Evolutionary conservation across 1,140 invertebrate genomes (phyloP).

Genomic region (Aphaenogaster ashmeadi): DNA sequence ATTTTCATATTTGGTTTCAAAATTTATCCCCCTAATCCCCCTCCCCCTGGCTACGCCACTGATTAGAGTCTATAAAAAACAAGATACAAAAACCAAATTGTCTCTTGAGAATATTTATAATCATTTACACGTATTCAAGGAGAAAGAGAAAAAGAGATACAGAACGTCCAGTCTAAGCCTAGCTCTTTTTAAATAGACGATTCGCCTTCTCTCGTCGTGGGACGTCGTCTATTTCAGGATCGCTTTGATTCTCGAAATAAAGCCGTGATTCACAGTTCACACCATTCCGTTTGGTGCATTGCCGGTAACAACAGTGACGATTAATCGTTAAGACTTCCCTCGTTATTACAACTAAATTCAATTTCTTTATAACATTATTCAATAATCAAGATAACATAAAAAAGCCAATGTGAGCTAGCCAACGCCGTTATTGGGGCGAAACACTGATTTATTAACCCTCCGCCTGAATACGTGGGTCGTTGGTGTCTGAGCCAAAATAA

Average conservation of each 20-base stretch:
- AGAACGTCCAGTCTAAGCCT: background rate
- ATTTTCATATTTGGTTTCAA: too few relatives aligned
- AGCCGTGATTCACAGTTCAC: conserved; percentile 71
- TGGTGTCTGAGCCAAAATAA: too few relatives aligned
- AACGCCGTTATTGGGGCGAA: too few relatives aligned
- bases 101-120: background rate
- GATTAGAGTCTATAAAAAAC: background rate
- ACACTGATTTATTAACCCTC: too few relatives aligned
- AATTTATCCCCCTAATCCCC: too few relatives aligned
- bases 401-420: too few relatives aligned
- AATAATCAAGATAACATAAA: too few relatives aligned
- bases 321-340: background rate
- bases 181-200: conserved; percentile 71
- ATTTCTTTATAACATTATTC: background rate
- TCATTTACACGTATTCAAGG: background rate
- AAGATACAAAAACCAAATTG: background rate
- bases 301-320: conserved; percentile 36
- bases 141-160: background rate
- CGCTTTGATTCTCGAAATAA: conserved; percentile 67
- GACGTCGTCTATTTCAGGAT: conserved; percentile 70
- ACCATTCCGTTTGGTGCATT: conserved; percentile 57
- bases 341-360: background rate
- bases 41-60: too few relatives aligned
- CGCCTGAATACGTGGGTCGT: too few relatives aligned
- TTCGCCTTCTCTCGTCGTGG: conserved; percentile 60